These are phyloP conservation scores for Lasius fuliginosus DNA, from an alignment of 2,888 invertebrate genomes.

Conservation along the genomic window DNA sequence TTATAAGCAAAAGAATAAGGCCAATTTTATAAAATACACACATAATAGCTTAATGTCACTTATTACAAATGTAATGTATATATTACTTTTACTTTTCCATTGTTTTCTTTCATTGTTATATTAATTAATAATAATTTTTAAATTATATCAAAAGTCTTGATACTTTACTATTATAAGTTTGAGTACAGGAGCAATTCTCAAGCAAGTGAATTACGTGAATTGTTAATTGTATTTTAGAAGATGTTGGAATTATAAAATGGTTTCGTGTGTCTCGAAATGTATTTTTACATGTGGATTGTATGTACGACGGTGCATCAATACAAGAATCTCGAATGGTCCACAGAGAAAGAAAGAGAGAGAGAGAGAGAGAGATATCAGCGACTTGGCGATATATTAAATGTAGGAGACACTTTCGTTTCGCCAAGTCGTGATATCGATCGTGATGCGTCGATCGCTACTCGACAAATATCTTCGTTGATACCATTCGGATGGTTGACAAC, in stretches of 20 bases:
- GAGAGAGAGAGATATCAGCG: slow-evolving; percentile 10
- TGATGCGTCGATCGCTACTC: slow-evolving; percentile 31
- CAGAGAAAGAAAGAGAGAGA: too few species aligned
- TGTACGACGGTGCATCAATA: slow-evolving; percentile 67
- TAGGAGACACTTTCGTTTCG: slow-evolving; percentile 4
- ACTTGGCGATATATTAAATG: slow-evolving; percentile 26
- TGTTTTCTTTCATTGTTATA: neutral
- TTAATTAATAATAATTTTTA: slow-evolving; percentile 17
- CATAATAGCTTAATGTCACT: neutral
- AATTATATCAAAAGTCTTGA: neutral
- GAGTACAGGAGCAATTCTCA: neutral
- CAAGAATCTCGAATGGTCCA: slow-evolving; percentile 53
- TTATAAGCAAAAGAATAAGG: neutral
- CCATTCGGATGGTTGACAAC: neutral
- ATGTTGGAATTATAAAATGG: slow-evolving; percentile 67
- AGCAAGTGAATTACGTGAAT: neutral
- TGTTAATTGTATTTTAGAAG: slow-evolving; percentile 54
- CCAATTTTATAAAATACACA: neutral
- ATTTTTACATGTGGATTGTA: slow-evolving; percentile 66
- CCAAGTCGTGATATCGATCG: slow-evolving; percentile 26
- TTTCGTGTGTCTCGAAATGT: slow-evolving; percentile 73
- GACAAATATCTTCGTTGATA: slow-evolving; percentile 41
- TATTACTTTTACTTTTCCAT: neutral
- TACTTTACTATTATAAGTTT: neutral
- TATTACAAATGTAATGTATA: neutral